Evolutionary conservation across 2,888 invertebrate species (phyloP).

Genomic region (Macrophya annulata): DNA sequence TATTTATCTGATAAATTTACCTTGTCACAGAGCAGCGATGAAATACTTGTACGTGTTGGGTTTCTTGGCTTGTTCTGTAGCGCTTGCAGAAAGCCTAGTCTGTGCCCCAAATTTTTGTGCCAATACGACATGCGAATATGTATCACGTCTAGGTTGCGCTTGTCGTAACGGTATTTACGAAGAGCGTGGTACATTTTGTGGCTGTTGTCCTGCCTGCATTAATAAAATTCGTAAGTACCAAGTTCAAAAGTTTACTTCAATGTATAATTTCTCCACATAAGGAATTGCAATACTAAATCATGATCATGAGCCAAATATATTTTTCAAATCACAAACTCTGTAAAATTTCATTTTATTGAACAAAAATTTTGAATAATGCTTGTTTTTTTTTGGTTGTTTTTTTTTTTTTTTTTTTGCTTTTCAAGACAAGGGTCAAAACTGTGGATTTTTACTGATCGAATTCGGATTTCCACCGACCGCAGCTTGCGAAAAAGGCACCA

Average conservation of each 20-base stretch:
- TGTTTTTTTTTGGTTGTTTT: not conserved
- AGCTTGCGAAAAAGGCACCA: not conserved
- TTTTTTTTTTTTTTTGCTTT: not conserved
- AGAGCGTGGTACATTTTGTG: not conserved
- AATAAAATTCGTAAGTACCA: not conserved
- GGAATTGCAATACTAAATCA: not conserved
- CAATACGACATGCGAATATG: not conserved
- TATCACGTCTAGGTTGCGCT: not conserved
- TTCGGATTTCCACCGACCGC: not conserved
- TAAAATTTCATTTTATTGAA: not conserved
- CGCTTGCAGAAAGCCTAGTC: not conserved
- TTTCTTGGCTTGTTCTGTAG: constrained; percentile 7
- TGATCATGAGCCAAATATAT: not conserved
- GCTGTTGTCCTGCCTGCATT: constrained; percentile 38
- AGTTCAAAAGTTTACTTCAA: not conserved
- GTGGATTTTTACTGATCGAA: not conserved
- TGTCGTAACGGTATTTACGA: not conserved
- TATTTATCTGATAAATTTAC: not conserved
- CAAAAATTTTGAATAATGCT: not conserved
- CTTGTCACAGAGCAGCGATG: not conserved
- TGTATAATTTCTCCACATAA: not conserved
- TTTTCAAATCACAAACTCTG: not conserved
- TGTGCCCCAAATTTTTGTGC: not conserved
- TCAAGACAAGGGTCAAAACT: not conserved
- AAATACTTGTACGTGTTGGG: not conserved